Evolutionary conservation across 2,797 vertebrate species (phyloP).

Genomic region (Otolemur crassicaudatus): DNA sequence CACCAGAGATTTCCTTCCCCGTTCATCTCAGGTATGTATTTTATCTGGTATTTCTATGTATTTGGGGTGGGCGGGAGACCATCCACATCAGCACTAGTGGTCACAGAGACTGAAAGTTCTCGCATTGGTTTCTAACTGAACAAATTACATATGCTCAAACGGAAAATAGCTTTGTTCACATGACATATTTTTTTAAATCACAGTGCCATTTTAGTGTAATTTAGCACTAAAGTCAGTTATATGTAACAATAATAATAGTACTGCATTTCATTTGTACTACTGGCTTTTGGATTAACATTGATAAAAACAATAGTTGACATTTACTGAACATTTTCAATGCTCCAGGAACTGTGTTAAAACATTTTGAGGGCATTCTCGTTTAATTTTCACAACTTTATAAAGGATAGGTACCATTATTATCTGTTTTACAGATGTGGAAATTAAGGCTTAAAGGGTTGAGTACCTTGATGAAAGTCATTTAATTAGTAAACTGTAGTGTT

Average conservation of each 20-base stretch:
- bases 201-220: not conserved
- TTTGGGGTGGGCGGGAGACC: not conserved
- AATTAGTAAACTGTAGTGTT: not conserved
- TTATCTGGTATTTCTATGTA: not conserved
- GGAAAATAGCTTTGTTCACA: not conserved
- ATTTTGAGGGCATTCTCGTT: not conserved
- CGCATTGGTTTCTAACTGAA: not conserved
- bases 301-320: conserved; percentile 2
- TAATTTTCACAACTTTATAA: not conserved
- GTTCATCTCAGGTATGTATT: not conserved
- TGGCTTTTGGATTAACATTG: not conserved
- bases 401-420: not conserved
- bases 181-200: not conserved
- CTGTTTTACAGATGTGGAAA: not conserved
- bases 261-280: not conserved
- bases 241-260: not conserved
- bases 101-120: not conserved
- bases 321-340: not conserved
- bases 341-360: not conserved
- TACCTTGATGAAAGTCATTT: not conserved
- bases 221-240: not conserved
- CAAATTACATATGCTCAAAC: not conserved
- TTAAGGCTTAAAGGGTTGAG: not conserved
- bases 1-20: not conserved
- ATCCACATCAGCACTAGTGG: not conserved